These are phyloP conservation scores for Hippocampus barbouri DNA, from an alignment of 2,113 vertebrate genomes.

Conservation along the genomic window DNA sequence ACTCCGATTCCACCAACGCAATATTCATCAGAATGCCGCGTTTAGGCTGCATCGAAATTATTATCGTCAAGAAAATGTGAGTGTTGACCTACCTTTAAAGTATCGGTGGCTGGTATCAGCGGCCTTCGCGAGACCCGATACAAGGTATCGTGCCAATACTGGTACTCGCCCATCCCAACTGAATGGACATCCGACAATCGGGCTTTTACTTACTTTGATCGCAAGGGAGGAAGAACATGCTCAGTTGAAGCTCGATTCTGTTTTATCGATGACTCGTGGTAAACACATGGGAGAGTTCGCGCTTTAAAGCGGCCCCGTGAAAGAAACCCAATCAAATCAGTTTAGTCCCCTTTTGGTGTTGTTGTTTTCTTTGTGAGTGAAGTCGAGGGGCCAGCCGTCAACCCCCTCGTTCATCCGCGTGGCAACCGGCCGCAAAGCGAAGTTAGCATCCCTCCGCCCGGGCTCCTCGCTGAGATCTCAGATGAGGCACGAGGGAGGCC, in stretches of 20 bases:
- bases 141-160: too few relatives aligned
- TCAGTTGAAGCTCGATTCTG: background rate
- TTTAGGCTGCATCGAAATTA: too few relatives aligned
- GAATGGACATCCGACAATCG: background rate
- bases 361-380: background rate
- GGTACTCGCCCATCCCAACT: too few relatives aligned
- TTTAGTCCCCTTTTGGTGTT: background rate
- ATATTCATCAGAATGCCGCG: too few relatives aligned
- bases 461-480: conserved; percentile 43
- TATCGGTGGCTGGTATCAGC: too few relatives aligned
- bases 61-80: too few relatives aligned
- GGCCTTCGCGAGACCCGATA: too few relatives aligned
- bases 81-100: too few relatives aligned
- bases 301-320: background rate
- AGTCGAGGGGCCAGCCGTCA: background rate
- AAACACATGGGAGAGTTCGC: background rate
- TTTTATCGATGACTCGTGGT: background rate
- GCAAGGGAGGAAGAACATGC: background rate
- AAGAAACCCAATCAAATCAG: background rate
- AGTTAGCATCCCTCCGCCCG: conserved; percentile 37
- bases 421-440: conserved; percentile 27
- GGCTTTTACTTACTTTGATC: background rate
- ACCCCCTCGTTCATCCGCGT: background rate
- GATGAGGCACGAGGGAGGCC: conserved; percentile 51
- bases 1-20: too few relatives aligned